Conservation (phyloP, 2,113 vertebrate species). For the Aldabrachelys gigantea region DNA sequence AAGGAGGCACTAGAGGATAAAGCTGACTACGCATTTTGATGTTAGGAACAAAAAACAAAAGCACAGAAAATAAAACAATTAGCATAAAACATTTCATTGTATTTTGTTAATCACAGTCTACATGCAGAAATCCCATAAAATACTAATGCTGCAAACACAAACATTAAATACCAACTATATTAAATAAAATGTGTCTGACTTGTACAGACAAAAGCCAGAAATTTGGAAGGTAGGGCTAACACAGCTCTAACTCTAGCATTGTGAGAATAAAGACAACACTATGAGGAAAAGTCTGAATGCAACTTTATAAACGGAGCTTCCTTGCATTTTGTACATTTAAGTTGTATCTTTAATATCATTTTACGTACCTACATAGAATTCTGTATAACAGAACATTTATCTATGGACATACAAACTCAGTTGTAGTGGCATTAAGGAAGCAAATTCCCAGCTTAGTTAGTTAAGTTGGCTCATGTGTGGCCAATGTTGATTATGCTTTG, state of each 20-base stretch:
- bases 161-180: background rate
- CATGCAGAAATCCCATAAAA: background rate
- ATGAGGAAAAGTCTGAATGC: background rate
- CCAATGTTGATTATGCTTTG: background rate
- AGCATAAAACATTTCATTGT: background rate
- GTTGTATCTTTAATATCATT: background rate
- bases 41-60: background rate
- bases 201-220: conserved; percentile 52
- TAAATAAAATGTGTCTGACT: background rate
- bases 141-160: background rate
- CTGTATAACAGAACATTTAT: conserved; percentile 12
- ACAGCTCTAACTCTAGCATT: accelerated
- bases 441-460: conserved; percentile 9
- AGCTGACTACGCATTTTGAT: conserved; percentile 40
- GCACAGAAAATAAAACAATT: conserved; percentile 41
- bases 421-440: background rate
- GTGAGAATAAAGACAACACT: background rate
- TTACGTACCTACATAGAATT: background rate
- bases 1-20: conserved; percentile 53
- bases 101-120: background rate
- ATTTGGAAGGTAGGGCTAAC: background rate
- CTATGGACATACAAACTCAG: background rate
- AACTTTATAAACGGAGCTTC: background rate
- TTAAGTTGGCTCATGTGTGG: background rate
- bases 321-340: conserved; percentile 13